A percentile compares a stretch with the other conserved stretches of the same genome.
Conservation (phyloP, 1,140 invertebrate genomes). For the silkworm (Bombyx mori) region DNA sequence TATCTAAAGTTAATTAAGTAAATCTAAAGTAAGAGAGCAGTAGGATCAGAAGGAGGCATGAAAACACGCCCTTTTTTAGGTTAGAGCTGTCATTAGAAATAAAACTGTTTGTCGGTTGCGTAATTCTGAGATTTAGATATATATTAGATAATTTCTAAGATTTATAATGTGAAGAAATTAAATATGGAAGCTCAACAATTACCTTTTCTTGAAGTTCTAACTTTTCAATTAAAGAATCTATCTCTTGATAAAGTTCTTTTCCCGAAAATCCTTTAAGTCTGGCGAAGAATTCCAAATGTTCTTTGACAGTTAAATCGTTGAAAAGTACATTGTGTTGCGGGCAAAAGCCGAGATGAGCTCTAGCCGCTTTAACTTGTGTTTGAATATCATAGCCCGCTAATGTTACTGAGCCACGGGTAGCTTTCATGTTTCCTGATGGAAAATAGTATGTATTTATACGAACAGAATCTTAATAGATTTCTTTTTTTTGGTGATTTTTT, state of each 20-base stretch:
- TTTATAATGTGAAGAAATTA: too few relatives aligned
- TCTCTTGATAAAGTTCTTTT: slow-evolving; percentile 62
- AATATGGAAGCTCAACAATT: slow-evolving; percentile 2
- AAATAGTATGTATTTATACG: background rate
- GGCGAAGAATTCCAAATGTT: slow-evolving; percentile 92
- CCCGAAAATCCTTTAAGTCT: slow-evolving; percentile 80
- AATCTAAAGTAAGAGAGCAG: too few relatives aligned
- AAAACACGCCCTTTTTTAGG: too few relatives aligned
- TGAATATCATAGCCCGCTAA: slow-evolving; percentile 81
- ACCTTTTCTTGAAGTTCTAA: slow-evolving; percentile 55
- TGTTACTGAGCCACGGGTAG: slow-evolving; percentile 77
- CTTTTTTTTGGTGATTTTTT: too few relatives aligned
- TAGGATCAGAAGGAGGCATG: too few relatives aligned
- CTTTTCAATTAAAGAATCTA: slow-evolving; percentile 53
- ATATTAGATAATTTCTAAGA: too few relatives aligned
- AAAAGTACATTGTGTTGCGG: slow-evolving; percentile 97
- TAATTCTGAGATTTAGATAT: too few relatives aligned
- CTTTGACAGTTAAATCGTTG: slow-evolving; percentile 88
- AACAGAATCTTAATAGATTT: too few relatives aligned
- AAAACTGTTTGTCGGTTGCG: too few relatives aligned
- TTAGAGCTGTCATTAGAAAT: too few relatives aligned
- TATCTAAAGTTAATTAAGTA: too few relatives aligned
- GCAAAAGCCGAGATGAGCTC: slow-evolving; percentile 86
- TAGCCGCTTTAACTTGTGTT: slow-evolving; percentile 69
- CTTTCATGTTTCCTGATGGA: slow-evolving; percentile 61